These are phyloP conservation scores for Polylopha cassiicola DNA, from an alignment of 2,888 invertebrate genomes.

Conservation along the genomic window DNA sequence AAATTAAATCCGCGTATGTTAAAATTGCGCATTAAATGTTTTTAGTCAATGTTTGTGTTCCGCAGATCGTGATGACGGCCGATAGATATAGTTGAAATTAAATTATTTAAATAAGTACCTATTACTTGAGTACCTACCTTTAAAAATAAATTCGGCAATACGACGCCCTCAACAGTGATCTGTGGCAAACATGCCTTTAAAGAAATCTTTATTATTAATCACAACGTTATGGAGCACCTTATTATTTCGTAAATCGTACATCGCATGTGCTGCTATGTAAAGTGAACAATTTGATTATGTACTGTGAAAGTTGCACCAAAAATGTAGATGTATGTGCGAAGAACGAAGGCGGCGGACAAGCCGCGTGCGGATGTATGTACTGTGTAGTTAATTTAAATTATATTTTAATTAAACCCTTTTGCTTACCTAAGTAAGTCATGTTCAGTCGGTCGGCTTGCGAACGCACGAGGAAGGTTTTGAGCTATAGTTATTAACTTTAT, in stretches of 20 bases:
- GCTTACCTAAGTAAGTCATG: slow-evolving; percentile 69
- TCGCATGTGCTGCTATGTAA: slow-evolving; percentile 47
- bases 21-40: slow-evolving; percentile 9
- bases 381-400: slow-evolving; percentile 52
- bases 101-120: no score
- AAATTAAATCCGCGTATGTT: slow-evolving; percentile 5
- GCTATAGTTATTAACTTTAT: slow-evolving; percentile 71
- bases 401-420: slow-evolving; percentile 57
- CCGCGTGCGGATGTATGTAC: slow-evolving; percentile 34
- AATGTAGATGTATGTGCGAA: slow-evolving; percentile 20
- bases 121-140: no score
- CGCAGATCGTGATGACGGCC: slow-evolving; percentile 9
- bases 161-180: slow-evolving; percentile 25
- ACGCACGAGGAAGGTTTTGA: slow-evolving; percentile 60
- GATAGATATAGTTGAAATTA: no score
- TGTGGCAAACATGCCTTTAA: slow-evolving; percentile 30
- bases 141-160: no score
- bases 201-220: slow-evolving; percentile 37
- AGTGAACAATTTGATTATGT: slow-evolving; percentile 47
- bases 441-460: slow-evolving; percentile 62
- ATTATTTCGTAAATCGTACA: slow-evolving; percentile 45
- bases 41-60: not conserved
- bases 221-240: slow-evolving; percentile 44
- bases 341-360: slow-evolving; percentile 24
- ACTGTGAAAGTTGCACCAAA: slow-evolving; percentile 52